phyloP scores from a whole-genome alignment of 2,888 invertebrate species.

The Tipula confusa region DNA sequence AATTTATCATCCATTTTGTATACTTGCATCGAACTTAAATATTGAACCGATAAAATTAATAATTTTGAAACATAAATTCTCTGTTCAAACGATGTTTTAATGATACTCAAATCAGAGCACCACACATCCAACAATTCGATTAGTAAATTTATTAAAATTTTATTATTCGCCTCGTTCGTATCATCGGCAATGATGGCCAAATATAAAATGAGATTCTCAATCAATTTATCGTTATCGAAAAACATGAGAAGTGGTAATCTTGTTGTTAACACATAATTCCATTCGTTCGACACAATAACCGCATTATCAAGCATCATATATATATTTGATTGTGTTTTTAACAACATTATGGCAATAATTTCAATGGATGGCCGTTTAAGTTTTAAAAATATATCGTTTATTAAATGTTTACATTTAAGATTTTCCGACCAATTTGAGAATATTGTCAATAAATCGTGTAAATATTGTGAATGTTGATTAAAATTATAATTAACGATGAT shows the following conservation, averaged over 20 bases:
- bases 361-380: conserved; percentile 60
- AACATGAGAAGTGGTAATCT: conserved; percentile 58
- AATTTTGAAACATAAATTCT: conserved; percentile 67
- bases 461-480: conserved; percentile 49
- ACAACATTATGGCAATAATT: conserved; percentile 53
- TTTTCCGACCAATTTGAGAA: conserved; percentile 50
- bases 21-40: conserved; percentile 45
- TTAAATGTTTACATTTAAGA: conserved; percentile 46
- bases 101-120: conserved; percentile 61
- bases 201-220: conserved; percentile 61
- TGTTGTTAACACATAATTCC: conserved; percentile 62
- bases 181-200: conserved; percentile 49
- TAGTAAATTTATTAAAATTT: conserved; percentile 50
- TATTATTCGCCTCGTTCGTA: conserved; percentile 41
- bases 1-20: conserved; percentile 39
- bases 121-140: conserved; percentile 60
- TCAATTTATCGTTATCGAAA: conserved; percentile 48
- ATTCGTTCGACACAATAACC: conserved; percentile 54
- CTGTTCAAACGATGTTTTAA: conserved; percentile 62
- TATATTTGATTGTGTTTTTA: conserved; percentile 52
- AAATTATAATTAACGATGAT: conserved; percentile 56
- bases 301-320: conserved; percentile 50
- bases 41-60: conserved; percentile 55
- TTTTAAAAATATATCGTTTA: conserved; percentile 54
- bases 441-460: conserved; percentile 55